Base-by-base conservation (phyloP, 2,797 vertebrate species). In the Agapornis canus region DNA sequence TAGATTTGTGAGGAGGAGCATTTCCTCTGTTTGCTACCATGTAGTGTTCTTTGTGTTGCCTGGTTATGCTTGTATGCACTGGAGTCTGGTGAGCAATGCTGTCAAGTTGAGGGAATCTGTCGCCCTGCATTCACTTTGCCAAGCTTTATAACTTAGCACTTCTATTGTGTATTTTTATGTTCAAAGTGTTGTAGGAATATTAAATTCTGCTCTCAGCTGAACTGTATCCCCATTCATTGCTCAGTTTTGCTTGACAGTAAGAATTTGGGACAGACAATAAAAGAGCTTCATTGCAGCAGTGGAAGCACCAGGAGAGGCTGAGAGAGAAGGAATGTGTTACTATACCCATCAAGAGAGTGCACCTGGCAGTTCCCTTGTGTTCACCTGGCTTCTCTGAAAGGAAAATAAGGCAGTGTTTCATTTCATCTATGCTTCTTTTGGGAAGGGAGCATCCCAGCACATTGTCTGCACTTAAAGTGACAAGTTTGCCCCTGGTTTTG, bases 141-240 rank as follows among this genome's bases (percentile, higher is more conserved):
- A 76, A 22, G 51, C 80, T 86, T 95, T 92, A 88, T 76, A 95
- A 86, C 76, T 92, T 86, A 96, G 77, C 87, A 82, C 89, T 96
- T 82, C 59, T 13, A 1, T 70, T 92, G 94, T 90, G 91, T 72
- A 18, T 81, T 96, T 93, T 94, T 81, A 59, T 94, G 94, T 96
- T 96, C 54, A 43, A 68, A 92, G 71, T 83, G 77, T 86, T 94
- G 59, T 7, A 91, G 82, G 88, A 94, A 91, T 93, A 93, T 92
- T 90, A 93, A 94, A 82, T 82, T 79, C 63, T 91, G 59, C 76
- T 94, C 92, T 91, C 87, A 79, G 87, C 87, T 96, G 82, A 92
- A 91, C 82, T 86, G 51, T 77, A 63, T 87, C 84, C 54, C 51
- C 26, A 9, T 81, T 95, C 79, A 54, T 93, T 89, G 90, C 65